Base-by-base conservation (phyloP, 2,888 invertebrate genomes). In the Leuctra nigra region DNA sequence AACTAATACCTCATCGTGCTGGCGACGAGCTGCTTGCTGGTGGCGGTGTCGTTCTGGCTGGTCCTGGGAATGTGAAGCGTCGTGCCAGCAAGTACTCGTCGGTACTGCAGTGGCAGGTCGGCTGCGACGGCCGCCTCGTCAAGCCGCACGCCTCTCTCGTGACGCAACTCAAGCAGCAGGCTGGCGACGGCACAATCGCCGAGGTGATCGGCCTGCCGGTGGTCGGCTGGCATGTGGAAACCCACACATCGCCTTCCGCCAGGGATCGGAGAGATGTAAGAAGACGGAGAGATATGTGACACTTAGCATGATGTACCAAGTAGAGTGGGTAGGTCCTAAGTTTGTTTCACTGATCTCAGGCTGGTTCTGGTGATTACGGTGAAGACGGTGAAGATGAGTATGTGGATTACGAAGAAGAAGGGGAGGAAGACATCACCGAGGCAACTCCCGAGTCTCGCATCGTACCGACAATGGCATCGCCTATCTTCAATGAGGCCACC, bases 101-200 rank as follows among this genome's bases (percentile, higher is more conserved):
- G 53, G 66, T 72, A 53, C 68, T 80, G 54, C 72, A 77, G 65
- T 76, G 78, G 71, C 74, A 73, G 70, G 86, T 89, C 57, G 91
- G 90, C 2, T 91, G 91, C 70, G 83, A 83, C 48, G 83, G 82
- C 46, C 79, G 79, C 61, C 73, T 89, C 24, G 83, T 84, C 80
- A 72, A 76, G n/a, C 78, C 81, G 52, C 82, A 84, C 65, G 77
- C 79, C 38, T 75, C 82, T 23, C 71, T 85, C 13, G 77, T 89
- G n/a, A 80, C 82, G 29, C 81, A 82, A 29, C 70, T 88, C 11
- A 79, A 86, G 59, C 80, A 82, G 52, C 83, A 86, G 64, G 79
- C 87, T 0, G 76, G 78, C 3, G 87, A 87, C 66, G 89, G 89
- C 1, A 83, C 83, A 0, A 74, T 91, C 54, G 76, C 83, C 18